Evolutionary conservation across 37 sponge, comb jelly and placozoan genomes (phyloP).

Genomic region (Lycopodina hypogea): DNA sequence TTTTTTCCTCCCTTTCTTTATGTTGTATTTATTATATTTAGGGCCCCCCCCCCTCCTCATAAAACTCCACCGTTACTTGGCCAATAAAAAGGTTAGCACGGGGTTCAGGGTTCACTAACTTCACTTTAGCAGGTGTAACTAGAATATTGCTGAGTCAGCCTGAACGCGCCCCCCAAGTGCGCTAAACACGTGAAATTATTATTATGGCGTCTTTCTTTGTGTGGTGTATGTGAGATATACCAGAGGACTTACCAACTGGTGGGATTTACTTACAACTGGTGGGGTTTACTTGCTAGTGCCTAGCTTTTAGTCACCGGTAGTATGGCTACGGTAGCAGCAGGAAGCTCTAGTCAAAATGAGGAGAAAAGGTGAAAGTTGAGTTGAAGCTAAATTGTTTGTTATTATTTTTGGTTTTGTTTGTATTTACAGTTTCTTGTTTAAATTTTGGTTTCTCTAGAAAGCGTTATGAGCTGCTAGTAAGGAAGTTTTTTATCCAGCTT

Average conservation of each 20-base stretch:
- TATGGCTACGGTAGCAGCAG: neutral
- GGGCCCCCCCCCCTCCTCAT: too few species aligned
- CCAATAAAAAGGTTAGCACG: too few species aligned
- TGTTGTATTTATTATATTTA: too few species aligned
- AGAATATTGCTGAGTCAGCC: too few species aligned
- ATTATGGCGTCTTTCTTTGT: neutral
- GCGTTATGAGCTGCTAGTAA: constrained; percentile 16
- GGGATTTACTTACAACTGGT: neutral
- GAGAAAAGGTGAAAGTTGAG: neutral
- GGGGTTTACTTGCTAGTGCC: too few species aligned
- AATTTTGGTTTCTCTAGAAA: neutral
- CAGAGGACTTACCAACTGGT: neutral
- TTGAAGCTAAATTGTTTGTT: neutral
- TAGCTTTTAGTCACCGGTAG: too few species aligned
- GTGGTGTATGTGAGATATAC: neutral
- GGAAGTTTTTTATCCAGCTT: constrained; percentile 64
- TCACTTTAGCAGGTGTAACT: too few species aligned
- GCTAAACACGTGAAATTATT: neutral
- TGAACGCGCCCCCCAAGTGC: too few species aligned
- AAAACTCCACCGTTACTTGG: too few species aligned
- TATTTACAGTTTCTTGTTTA: neutral
- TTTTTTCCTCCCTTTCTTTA: too few species aligned
- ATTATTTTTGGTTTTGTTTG: neutral
- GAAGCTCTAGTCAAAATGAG: neutral
- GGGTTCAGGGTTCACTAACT: too few species aligned